Evolutionary conservation across 1,140 invertebrate genomes (phyloP), one percentile per base, ranked within the genome.

Genomic region (Papilio polyxenes): DNA sequence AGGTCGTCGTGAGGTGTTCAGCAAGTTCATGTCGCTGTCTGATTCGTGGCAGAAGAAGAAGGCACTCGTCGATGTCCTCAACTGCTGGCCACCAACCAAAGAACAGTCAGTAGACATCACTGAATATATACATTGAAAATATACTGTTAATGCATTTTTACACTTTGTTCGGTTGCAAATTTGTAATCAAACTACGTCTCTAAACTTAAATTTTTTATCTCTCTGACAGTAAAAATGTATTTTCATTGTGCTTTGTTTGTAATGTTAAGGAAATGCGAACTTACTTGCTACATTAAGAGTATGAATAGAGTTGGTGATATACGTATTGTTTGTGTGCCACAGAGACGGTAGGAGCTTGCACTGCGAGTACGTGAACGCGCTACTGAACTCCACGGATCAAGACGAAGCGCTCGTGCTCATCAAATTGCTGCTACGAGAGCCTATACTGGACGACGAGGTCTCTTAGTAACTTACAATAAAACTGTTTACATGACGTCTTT

Each of bases 381-480:
- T 91, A 81, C 83, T 92, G 23, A 65, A 77, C 44, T 31, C 53
- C 15, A 13, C n/a, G 49, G 84, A 82, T 17, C 79, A 75, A 23
- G 75, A 53, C 15, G 85, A 88, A 40, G 87, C 85, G 37, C 48
- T 89, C 53, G 85, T 89, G 15, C 87, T 92, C 17, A 89, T 92
- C 75, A 91, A 91, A 62, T 59, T 92, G 65, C 78, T 93, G 59
- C 83, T 93, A 6, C 69, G 86, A 56, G 84, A 87, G 8, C 89
- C 90, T 0, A 74, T 90, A 31, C 87, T 93, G 0, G 59, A 56
- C 0, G 86, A 91, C 20, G 87, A 92, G 86, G 92, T 93, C 79
- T 76, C 13, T 37, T n/a, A 44, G 40, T 44, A 44, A 44, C 7
- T 44, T 44, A 6, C 40, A 2, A 44, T 44, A 44, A 44, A 6